Evolutionary conservation across 2,113 vertebrate genomes (phyloP).

Genomic region (Herpetotheres cachinnans): DNA sequence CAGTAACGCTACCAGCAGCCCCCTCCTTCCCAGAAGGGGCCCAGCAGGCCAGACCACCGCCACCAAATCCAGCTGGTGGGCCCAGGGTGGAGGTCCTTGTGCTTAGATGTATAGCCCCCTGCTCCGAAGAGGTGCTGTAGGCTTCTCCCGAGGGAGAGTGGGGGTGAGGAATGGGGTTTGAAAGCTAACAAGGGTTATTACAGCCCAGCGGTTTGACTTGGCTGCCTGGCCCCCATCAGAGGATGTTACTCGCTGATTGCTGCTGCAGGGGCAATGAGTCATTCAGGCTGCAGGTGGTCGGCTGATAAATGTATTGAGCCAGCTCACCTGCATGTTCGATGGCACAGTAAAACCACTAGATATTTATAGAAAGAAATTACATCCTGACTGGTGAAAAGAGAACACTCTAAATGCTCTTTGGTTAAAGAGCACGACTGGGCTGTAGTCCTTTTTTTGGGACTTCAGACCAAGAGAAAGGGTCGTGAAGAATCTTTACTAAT

Average conservation of each 20-base stretch:
- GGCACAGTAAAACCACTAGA: not conserved
- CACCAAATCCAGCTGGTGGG: not conserved
- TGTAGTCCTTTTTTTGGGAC: not conserved
- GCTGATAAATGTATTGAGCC: not conserved
- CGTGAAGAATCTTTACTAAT: not conserved
- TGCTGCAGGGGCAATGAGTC: not conserved
- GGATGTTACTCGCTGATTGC: not conserved
- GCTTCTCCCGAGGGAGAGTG: not conserved
- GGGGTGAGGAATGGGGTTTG: not conserved
- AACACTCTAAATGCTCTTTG: not conserved
- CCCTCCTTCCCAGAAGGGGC: not conserved
- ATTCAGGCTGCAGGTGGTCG: not conserved
- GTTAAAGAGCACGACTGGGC: not conserved
- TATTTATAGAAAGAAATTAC: not conserved
- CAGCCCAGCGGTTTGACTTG: not conserved
- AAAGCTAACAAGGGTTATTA: not conserved
- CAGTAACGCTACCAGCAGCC: not conserved
- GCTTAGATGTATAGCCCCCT: not conserved
- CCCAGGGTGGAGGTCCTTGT: not conserved
- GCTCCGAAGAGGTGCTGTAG: not conserved
- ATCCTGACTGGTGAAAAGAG: not conserved
- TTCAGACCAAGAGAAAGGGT: not conserved
- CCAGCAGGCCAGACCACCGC: not conserved
- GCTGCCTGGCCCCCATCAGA: not conserved
- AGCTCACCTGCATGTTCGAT: not conserved